phyloP scores from a whole-genome alignment of 2,888 invertebrate genomes.

The Coenonympha arcania region DNA sequence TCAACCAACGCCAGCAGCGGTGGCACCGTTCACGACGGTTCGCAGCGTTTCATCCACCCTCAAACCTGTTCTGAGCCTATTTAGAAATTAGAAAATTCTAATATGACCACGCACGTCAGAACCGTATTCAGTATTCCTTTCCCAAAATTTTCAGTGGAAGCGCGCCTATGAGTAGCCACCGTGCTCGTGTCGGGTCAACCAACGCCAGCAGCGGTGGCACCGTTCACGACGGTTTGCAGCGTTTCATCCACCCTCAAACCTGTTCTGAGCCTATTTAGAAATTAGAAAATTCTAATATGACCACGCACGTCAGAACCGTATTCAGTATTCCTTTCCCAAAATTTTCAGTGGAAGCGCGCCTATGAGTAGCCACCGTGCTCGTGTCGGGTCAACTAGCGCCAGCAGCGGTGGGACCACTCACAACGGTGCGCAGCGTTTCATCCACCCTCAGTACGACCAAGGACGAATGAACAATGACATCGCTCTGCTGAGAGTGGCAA shows the following conservation, averaged over 20 bases:
- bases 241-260: conserved; percentile 34
- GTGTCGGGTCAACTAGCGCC: conserved; percentile 35
- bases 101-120: no score
- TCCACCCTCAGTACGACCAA: conserved; percentile 33
- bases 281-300: no score
- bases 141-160: conserved; percentile 1
- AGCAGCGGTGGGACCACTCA: conserved; percentile 33
- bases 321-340: no score
- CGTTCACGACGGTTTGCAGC: conserved; percentile 11
- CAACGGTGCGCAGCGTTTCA: conserved; percentile 19
- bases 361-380: conserved; percentile 27
- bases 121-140: no score
- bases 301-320: no score
- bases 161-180: conserved; percentile 21
- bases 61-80: no score
- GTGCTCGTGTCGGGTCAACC: conserved; percentile 34
- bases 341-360: not conserved
- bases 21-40: conserved; percentile 23
- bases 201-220: conserved; percentile 34
- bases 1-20: conserved; percentile 35
- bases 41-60: conserved; percentile 30
- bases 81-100: no score
- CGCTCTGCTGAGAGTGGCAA: conserved; percentile 33
- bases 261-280: no score
- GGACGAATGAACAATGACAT: conserved; percentile 38